These are phyloP conservation scores for Chrysolina americana DNA, from an alignment of 2,888 invertebrate genomes.

Conservation along the genomic window DNA sequence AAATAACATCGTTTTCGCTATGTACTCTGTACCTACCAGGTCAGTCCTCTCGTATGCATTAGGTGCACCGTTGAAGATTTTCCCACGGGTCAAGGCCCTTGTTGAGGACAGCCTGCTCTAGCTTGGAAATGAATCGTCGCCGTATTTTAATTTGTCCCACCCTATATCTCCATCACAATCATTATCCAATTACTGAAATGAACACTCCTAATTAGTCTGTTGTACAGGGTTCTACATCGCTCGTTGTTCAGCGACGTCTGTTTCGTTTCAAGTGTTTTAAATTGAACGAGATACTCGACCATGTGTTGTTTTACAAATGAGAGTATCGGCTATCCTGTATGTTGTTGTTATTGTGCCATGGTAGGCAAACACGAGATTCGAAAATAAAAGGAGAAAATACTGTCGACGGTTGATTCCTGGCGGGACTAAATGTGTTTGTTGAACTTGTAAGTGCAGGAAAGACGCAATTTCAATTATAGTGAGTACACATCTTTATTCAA, in stretches of 20 bases:
- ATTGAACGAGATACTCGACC: constrained; percentile 15
- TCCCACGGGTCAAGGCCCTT: constrained; percentile 32
- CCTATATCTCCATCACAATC: constrained; percentile 22
- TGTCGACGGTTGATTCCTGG: constrained; percentile 5
- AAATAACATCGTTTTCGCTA: background rate
- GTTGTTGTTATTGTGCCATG: constrained; percentile 1
- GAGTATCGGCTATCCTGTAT: constrained; percentile 13
- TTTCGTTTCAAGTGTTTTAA: constrained; percentile 28
- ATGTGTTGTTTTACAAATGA: constrained; percentile 19
- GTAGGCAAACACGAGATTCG: constrained; percentile 3
- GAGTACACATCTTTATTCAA: background rate
- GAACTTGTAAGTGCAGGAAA: background rate
- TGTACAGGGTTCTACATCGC: constrained; percentile 19
- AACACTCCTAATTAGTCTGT: constrained; percentile 49
- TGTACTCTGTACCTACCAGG: background rate
- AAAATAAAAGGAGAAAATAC: background rate
- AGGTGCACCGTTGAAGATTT: constrained; percentile 9
- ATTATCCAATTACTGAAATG: constrained; percentile 56
- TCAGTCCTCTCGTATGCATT: constrained; percentile 1
- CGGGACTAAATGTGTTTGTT: constrained; percentile 15
- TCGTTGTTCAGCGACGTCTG: constrained; percentile 12
- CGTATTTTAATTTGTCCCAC: constrained; percentile 28
- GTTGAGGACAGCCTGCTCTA: constrained; percentile 17
- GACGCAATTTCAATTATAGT: constrained; percentile 1
- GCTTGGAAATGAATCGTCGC: constrained; percentile 1